These are phyloP conservation scores for Lordiphosa andalusiaca DNA, from an alignment of 2,888 invertebrate species.

Conservation along the genomic window DNA sequence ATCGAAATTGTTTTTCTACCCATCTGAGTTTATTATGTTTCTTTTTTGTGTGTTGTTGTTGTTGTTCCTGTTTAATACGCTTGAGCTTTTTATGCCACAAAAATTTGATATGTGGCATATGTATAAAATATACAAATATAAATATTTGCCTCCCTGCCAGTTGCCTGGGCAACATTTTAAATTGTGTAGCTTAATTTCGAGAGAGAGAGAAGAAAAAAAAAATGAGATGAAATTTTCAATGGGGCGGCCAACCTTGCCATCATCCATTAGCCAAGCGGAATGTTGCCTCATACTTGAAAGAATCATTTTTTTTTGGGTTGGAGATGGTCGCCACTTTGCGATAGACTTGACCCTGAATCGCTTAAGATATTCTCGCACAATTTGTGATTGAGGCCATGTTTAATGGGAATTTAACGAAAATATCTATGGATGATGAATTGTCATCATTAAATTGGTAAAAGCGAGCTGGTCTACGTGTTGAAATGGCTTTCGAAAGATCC, in stretches of 20 bases:
- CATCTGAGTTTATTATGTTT: constrained; percentile 42
- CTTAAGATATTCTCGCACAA: too few relatives aligned
- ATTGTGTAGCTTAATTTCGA: constrained; percentile 23
- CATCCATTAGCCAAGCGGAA: background rate
- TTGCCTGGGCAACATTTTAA: constrained; percentile 25
- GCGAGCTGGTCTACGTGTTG: too few relatives aligned
- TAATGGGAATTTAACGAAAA: too few relatives aligned
- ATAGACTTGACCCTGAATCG: too few relatives aligned
- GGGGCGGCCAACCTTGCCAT: too few relatives aligned
- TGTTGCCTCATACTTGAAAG: too few relatives aligned
- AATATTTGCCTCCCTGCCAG: constrained; percentile 16
- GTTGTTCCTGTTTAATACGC: constrained; percentile 30
- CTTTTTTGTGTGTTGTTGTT: constrained; percentile 2
- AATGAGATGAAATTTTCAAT: constrained; percentile 6
- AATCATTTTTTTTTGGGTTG: too few relatives aligned
- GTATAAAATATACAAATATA: constrained; percentile 27
- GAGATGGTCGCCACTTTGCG: too few relatives aligned
- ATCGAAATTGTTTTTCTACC: constrained; percentile 40
- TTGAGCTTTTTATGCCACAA: constrained; percentile 33
- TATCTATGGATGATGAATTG: too few relatives aligned
- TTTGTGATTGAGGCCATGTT: too few relatives aligned
- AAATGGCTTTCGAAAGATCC: too few relatives aligned
- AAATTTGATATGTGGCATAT: background rate
- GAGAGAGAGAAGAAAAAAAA: constrained; percentile 6
- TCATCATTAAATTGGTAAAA: too few relatives aligned